Base-by-base conservation (phyloP, 2,113 vertebrate genomes). In the Anas platyrhynchos region DNA sequence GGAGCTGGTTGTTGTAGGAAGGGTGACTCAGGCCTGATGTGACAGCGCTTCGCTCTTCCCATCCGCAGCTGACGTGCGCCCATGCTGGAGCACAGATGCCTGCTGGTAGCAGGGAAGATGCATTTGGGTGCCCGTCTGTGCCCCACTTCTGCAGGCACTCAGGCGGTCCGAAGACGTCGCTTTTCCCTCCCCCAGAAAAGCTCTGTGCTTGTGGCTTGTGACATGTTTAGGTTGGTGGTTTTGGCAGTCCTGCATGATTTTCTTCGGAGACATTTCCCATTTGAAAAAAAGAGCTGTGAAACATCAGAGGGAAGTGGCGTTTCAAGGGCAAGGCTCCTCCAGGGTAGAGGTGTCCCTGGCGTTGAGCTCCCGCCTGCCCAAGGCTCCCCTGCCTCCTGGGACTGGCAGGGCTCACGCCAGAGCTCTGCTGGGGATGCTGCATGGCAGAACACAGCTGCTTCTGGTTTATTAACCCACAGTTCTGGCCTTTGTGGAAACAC, bases 31-130 rank as follows among this genome's bases (percentile, higher is more conserved):
- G 56, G 56, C 23, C 48, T 32, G 81, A 21, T 4, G 31, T 20
- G 1, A 0, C 31, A 15, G 58, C 5, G 1, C 48, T 26, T 48
- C 11, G 65, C 56, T 48, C n/a, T 41, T 48, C 65, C 29, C 41
- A 25, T 20, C 56, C 56, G 0, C 13, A 26, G 14, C 7, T 2
- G 18, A 22, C 20, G 5, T 4, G 2, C 2, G 3, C n/a, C 0
- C 14, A 1, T 34, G 43, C 58, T 3, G 3, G 68, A 43, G 61
- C 69, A 12, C 2, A 1, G 54, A 2, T 31, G 43, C 16, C 73
- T 72, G 73, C 81, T 23, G 50, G 50, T 25, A 81, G 34, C 34
- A 22, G 65, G 72, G 73, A 7, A 16, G 81, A 50, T 25, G 20
- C 38, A 0, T 38, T 38, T 1, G 6, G 31, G 11, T 2, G 2